Evolutionary conservation across 2,113 vertebrate genomes (phyloP), one percentile per base, ranked within the genome.

Genomic region (Ellobius talpinus): DNA sequence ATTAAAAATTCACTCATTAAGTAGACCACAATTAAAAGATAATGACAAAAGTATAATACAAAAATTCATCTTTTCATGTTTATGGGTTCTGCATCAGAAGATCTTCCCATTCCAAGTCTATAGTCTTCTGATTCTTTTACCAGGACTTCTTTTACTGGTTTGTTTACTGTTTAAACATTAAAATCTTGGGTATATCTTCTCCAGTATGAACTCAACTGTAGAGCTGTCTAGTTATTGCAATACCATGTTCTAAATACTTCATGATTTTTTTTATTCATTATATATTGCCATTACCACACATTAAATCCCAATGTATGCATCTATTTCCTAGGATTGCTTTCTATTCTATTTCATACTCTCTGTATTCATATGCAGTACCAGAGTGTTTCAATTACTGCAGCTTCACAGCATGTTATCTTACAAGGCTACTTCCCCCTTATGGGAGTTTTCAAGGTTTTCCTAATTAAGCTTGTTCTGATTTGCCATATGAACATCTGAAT

Each of bases 61-160:
- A 97, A 95, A 96, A 93, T 39, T 42, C 23, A 86, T 50, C 16
- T 7, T 81, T 65, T n/a, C 73, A 93, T 55, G 36, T 19, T 96
- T 66, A 85, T 45, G 70, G 76, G 87, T 89, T 97, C 45, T 85
- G 76, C 84, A 65, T 90, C 63, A 95, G 82, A 84, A 92, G 70
- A 81, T 89, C 29, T 96, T 84, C 11, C 8, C 29, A 91, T 81
- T 87, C 74, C 19, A 93, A 93, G 45, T 87, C 5, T 21, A 11
- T 12, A 36, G 65, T 72, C 70, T 72, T n/a, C 16, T n/a, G 33
- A 55, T 72, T 86, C 1, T 61, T 79, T 74, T 24, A 61, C 16
- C 29, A 85, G 68, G 73, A 29, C 58, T 52, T 55, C 47, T 33
- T 58, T 55, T 76, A 50, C 14, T 33, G 29, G 11, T 52, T 72